Conservation (phyloP, 1,140 invertebrate genomes). For the Cryptotermes secundus region DNA sequence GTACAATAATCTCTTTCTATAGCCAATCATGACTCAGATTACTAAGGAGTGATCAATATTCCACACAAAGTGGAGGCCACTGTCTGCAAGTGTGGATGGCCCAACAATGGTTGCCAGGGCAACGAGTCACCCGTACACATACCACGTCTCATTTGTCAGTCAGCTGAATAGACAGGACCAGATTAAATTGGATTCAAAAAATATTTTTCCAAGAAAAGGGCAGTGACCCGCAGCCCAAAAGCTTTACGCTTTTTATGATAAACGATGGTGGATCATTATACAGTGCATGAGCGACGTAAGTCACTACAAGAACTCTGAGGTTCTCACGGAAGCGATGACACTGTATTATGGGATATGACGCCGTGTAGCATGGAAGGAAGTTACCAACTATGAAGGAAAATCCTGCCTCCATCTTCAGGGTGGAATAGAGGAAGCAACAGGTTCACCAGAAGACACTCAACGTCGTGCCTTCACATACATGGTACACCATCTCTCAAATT, state of each 20-base stretch:
- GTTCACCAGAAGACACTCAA: no score
- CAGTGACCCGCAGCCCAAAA: not conserved
- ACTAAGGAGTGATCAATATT: slow-evolving; percentile 1
- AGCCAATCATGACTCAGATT: slow-evolving; percentile 13
- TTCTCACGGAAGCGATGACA: no score
- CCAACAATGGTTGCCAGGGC: not conserved
- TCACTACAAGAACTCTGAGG: no score
- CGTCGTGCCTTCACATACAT: no score
- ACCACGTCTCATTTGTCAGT: slow-evolving; percentile 6
- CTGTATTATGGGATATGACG: no score
- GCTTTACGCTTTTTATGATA: slow-evolving; percentile 16
- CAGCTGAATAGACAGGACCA: slow-evolving; percentile 10
- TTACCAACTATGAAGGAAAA: no score
- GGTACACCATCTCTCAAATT: no score
- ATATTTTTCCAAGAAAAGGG: slow-evolving; percentile 6
- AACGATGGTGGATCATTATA: not conserved
- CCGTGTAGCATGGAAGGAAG: no score
- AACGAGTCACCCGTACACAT: not conserved
- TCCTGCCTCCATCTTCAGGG: no score
- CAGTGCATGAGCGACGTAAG: not conserved
- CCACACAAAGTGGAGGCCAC: not conserved
- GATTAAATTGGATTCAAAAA: slow-evolving; percentile 20
- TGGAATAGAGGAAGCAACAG: no score
- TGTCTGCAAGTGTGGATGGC: not conserved
- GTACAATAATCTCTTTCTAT: not conserved